Percentiles rank a stretch among this genome's conserved stretches.
Evolutionary conservation across 2,888 invertebrate genomes (phyloP).

Genomic region (Drosophila pseudotakahashii): DNA sequence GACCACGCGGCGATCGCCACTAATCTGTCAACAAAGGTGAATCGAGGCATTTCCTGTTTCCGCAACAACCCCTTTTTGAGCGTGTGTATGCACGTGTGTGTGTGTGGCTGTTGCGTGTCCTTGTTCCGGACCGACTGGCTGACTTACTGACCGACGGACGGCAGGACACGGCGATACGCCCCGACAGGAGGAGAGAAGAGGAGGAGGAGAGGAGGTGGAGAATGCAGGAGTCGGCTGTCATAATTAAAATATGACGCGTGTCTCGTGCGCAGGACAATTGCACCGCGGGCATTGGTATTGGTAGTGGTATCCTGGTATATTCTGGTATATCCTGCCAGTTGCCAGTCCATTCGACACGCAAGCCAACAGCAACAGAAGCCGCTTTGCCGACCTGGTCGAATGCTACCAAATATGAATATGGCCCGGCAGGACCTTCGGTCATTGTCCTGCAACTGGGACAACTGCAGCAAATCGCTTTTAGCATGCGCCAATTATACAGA

Average conservation of each 20-base stretch:
- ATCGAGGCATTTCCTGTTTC: conserved; percentile 64
- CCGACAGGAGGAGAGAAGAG: conserved; percentile 18
- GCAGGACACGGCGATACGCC: conserved; percentile 16
- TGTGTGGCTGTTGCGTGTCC: conserved; percentile 40
- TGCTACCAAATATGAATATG: conserved; percentile 20
- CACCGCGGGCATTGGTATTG: conserved; percentile 47
- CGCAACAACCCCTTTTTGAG: conserved; percentile 43
- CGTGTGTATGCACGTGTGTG: neutral
- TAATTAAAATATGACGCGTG: conserved; percentile 80
- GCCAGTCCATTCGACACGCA: conserved; percentile 70
- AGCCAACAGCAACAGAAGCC: conserved; percentile 46
- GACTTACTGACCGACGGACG: conserved; percentile 29
- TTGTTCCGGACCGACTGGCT: conserved; percentile 25
- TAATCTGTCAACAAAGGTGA: conserved; percentile 75
- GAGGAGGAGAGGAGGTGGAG: neutral
- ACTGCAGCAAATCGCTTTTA: conserved; percentile 64
- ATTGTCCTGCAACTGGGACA: conserved; percentile 57
- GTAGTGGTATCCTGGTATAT: conserved; percentile 15
- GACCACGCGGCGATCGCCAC: conserved; percentile 55
- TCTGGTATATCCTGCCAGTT: conserved; percentile 38
- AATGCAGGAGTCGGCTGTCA: conserved; percentile 64
- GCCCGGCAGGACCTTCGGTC: conserved; percentile 31
- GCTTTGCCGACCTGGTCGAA: conserved; percentile 30
- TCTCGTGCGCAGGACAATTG: conserved; percentile 68
- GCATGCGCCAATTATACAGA: conserved; percentile 69